Evolutionary conservation across 2,888 invertebrate genomes (phyloP).

Genomic region (Ferdinandea cuprea): DNA sequence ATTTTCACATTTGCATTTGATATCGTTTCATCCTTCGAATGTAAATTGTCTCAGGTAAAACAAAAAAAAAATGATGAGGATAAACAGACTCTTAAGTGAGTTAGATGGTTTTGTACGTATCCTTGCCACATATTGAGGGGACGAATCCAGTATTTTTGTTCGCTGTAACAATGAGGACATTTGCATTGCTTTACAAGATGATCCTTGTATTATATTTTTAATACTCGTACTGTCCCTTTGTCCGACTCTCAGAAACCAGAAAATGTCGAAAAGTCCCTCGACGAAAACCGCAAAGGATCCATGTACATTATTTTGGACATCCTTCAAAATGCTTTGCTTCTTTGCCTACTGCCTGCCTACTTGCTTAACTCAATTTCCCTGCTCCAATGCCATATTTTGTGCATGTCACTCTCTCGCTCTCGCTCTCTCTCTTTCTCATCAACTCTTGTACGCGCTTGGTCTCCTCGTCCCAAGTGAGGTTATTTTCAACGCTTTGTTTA

Average conservation of each 20-base stretch:
- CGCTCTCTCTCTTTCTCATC: background rate
- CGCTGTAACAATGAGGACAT: conserved; percentile 53
- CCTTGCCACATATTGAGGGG: background rate
- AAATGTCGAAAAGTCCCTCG: conserved; percentile 11
- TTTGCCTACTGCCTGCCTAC: conserved; percentile 3
- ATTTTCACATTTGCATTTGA: conserved; percentile 67
- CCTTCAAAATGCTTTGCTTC: conserved; percentile 37
- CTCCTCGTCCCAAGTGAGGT: background rate
- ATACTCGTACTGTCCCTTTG: conserved; percentile 36
- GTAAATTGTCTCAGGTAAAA: conserved; percentile 15
- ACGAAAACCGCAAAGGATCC: conserved; percentile 60
- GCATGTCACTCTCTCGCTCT: conserved; percentile 7
- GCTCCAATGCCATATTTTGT: background rate
- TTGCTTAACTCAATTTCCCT: conserved; percentile 14
- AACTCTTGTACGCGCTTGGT: too few relatives aligned
- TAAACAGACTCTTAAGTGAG: conserved; percentile 57
- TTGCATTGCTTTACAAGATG: conserved; percentile 49
- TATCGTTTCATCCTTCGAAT: conserved; percentile 51
- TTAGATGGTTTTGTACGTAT: conserved; percentile 30
- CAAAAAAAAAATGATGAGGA: conserved; percentile 23
- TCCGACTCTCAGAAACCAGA: conserved; percentile 12
- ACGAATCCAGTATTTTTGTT: conserved; percentile 45
- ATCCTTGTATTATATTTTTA: conserved; percentile 27
- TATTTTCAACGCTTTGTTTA: conserved; percentile 63
- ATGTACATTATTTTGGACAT: conserved; percentile 41